A percentile compares a stretch with the other conserved stretches of the same genome.
phyloP scores from a whole-genome alignment of 2,113 vertebrate genomes.

The Onychostoma macrolepis region DNA sequence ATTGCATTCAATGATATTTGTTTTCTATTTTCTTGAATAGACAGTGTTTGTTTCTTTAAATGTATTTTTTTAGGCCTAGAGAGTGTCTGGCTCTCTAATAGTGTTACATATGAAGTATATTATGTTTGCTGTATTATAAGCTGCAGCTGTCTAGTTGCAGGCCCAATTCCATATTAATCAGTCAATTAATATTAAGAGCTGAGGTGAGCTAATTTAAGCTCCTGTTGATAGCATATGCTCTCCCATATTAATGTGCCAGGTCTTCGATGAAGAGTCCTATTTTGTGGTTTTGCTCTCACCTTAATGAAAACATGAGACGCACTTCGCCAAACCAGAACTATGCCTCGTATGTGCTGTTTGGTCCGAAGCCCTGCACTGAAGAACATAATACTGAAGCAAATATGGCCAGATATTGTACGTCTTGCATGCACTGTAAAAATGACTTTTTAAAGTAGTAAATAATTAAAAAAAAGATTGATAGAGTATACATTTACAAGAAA shows the following conservation, averaged over 20 bases:
- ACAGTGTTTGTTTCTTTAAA: neutral
- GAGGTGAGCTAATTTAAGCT: neutral
- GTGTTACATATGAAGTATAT: neutral
- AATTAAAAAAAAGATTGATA: neutral
- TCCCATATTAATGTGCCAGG: conserved; percentile 24
- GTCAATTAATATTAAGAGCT: conserved; percentile 20
- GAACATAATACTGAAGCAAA: neutral
- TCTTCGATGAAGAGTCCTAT: conserved; percentile 7
- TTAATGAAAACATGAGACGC: conserved; percentile 41
- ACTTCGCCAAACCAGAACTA: conserved; percentile 37
- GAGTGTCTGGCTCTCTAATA: neutral
- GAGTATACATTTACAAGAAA: neutral
- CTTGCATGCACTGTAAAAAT: neutral
- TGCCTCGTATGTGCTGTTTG: conserved; percentile 21
- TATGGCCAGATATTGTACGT: neutral
- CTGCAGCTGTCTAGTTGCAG: neutral
- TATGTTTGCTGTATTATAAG: neutral
- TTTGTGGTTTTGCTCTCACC: conserved; percentile 44
- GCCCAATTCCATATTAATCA: conserved; percentile 24
- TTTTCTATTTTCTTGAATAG: no score
- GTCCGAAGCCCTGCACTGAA: neutral
- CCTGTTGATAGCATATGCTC: neutral
- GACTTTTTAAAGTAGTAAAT: neutral
- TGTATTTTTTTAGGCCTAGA: neutral
- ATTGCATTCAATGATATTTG: neutral